Conservation (phyloP, 2,888 invertebrate species). For the Cistogaster globosa region DNA sequence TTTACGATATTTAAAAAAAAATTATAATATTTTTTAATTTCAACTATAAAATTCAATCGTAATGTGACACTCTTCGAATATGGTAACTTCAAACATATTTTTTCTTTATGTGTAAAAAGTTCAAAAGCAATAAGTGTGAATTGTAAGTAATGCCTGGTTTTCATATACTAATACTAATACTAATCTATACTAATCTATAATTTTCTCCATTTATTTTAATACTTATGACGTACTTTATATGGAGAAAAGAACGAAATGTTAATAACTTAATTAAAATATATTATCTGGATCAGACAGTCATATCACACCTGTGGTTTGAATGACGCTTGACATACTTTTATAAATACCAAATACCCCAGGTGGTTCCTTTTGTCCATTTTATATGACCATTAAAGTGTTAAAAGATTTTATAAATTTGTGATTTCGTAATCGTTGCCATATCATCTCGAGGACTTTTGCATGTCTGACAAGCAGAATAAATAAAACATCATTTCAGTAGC, state of each 20-base stretch:
- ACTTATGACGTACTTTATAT: background rate
- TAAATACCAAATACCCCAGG: slow-evolving; percentile 12
- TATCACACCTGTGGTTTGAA: slow-evolving; percentile 53
- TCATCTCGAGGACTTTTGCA: slow-evolving; percentile 35
- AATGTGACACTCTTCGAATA: no score
- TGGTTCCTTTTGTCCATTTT: slow-evolving; percentile 17
- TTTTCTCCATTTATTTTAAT: slow-evolving; percentile 3
- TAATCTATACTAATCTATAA: slow-evolving; percentile 40
- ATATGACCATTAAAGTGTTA: slow-evolving; percentile 56
- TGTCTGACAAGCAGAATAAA: background rate
- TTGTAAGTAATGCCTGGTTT: background rate
- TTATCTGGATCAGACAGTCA: slow-evolving; percentile 28
- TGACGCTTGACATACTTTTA: slow-evolving; percentile 23
- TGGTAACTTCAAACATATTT: no score
- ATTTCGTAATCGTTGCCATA: slow-evolving; percentile 65
- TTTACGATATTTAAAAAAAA: no score
- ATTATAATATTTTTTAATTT: no score
- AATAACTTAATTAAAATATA: slow-evolving; percentile 65
- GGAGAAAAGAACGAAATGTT: slow-evolving; percentile 14
- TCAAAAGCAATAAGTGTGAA: no score
- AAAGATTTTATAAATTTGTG: slow-evolving; percentile 65
- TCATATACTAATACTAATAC: no score
- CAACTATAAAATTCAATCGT: no score
- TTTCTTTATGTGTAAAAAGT: no score
- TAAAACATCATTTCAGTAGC: background rate